Evolutionary conservation across 2,797 vertebrate species (phyloP).

Genomic region (Falco cherrug): DNA sequence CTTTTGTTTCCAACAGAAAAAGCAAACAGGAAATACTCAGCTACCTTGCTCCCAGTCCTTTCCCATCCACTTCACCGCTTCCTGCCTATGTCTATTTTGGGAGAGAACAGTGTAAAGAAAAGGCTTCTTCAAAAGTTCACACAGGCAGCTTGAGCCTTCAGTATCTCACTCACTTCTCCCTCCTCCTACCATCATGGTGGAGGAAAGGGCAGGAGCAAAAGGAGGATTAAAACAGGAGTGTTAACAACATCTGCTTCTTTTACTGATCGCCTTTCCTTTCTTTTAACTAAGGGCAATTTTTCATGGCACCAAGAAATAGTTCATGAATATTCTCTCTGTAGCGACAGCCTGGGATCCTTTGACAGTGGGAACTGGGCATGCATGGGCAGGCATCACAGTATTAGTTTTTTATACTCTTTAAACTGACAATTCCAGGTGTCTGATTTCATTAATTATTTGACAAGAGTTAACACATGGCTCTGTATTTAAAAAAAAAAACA

Average conservation of each 20-base stretch:
- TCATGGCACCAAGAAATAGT: background rate
- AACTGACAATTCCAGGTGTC: background rate
- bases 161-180: background rate
- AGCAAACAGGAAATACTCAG: constrained; percentile 12
- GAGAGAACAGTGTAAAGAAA: background rate
- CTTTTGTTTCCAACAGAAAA: background rate
- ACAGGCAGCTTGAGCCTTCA: background rate
- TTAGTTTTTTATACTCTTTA: background rate
- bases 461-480: background rate
- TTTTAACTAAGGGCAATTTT: background rate
- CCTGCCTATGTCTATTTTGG: background rate
- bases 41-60: background rate
- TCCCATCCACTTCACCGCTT: background rate
- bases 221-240: background rate
- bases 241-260: background rate
- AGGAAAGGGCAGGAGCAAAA: background rate
- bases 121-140: background rate
- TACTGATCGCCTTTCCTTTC: background rate
- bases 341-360: background rate
- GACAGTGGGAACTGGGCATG: background rate
- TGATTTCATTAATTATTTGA: background rate
- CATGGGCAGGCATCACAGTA: background rate
- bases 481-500: background rate
- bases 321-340: background rate
- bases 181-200: background rate